These are phyloP conservation scores for Drosophila leonis DNA, from an alignment of 2,888 invertebrate genomes.

Conservation along the genomic window DNA sequence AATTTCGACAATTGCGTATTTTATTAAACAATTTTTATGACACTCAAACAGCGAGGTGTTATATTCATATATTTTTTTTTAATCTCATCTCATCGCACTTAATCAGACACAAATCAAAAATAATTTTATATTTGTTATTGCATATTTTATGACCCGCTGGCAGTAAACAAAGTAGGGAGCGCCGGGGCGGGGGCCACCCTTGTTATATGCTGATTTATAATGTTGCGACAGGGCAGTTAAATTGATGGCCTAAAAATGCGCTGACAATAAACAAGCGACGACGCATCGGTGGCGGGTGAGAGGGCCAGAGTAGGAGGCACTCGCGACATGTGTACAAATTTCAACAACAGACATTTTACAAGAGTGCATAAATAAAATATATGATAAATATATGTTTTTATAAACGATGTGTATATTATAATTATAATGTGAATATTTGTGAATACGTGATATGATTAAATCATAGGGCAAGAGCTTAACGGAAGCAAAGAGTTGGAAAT, in stretches of 20 bases:
- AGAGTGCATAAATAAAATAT: constrained; percentile 18
- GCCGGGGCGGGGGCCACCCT: background rate
- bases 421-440: constrained; percentile 11
- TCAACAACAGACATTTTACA: constrained; percentile 37
- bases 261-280: constrained; percentile 56
- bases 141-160: constrained; percentile 52
- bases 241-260: constrained; percentile 52
- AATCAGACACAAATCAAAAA: constrained; percentile 55
- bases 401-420: constrained; percentile 18
- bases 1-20: constrained; percentile 5
- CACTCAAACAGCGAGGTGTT: constrained; percentile 9
- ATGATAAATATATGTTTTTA: constrained; percentile 20
- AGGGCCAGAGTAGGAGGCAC: background rate
- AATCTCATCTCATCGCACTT: constrained; percentile 56
- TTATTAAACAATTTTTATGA: constrained; percentile 37
- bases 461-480: background rate
- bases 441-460: constrained; percentile 8
- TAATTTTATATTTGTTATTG: constrained; percentile 24
- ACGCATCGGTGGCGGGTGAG: no score
- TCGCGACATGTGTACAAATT: constrained; percentile 60
- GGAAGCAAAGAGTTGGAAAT: background rate
- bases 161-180: constrained; percentile 36
- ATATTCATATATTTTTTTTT: background rate
- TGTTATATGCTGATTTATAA: constrained; percentile 68
- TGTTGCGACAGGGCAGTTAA: constrained; percentile 45